These are phyloP conservation scores for Monochamus alternatus DNA, from an alignment of 2,888 invertebrate genomes.

Conservation along the genomic window DNA sequence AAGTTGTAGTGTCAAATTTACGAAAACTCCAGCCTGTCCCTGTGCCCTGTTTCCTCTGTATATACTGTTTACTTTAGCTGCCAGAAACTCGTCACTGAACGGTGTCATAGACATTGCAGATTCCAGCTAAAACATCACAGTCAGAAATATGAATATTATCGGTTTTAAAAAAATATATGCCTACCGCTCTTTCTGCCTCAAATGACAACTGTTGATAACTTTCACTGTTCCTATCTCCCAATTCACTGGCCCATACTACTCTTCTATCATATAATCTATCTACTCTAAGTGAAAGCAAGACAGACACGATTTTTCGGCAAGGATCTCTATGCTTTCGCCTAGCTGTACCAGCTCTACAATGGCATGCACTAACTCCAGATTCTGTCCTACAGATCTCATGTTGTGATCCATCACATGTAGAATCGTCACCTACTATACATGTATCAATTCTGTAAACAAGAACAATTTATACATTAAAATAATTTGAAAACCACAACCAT, in stretches of 20 bases:
- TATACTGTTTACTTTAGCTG: conserved; percentile 85
- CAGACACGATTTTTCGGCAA: conserved; percentile 84
- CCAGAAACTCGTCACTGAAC: conserved; percentile 89
- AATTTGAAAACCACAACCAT: conserved; percentile 28
- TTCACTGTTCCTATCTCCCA: conserved; percentile 84
- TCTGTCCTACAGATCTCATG: conserved; percentile 92
- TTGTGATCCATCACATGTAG: conserved; percentile 90
- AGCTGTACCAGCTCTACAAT: conserved; percentile 86
- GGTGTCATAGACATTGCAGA: conserved; percentile 95
- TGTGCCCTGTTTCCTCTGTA: conserved; percentile 81
- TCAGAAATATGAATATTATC: neutral
- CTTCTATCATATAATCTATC: conserved; percentile 87
- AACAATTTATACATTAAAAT: neutral
- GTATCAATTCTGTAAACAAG: conserved; percentile 83
- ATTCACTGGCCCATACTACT: conserved; percentile 84
- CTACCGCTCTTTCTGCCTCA: conserved; percentile 90
- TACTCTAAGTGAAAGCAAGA: conserved; percentile 85
- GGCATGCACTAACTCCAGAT: conserved; percentile 90
- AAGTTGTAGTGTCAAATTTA: conserved; percentile 88
- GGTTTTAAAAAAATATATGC: conserved; percentile 65
- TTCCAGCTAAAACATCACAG: conserved; percentile 79
- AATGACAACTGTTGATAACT: conserved; percentile 87
- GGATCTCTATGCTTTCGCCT: conserved; percentile 83
- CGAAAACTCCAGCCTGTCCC: conserved; percentile 84
- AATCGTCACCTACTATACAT: conserved; percentile 93